Evolutionary conservation across 2,888 invertebrate genomes (phyloP).

Genomic region (Cosmia pyralina): DNA sequence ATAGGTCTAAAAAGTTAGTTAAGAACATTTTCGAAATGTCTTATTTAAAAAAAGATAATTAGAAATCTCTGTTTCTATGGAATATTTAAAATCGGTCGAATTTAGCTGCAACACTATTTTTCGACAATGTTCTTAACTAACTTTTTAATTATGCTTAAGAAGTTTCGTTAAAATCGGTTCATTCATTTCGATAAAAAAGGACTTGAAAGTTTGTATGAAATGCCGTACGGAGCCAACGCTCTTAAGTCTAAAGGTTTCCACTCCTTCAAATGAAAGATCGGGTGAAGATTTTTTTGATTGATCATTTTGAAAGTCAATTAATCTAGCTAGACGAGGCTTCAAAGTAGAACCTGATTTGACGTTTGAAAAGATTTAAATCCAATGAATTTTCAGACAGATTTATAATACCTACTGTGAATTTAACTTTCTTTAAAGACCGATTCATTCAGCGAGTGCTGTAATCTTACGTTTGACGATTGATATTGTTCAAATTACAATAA

Average conservation of each 20-base stretch:
- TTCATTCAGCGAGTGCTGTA: background rate
- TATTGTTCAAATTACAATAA: background rate
- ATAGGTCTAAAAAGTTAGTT: no score
- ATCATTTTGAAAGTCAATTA: slow-evolving; percentile 19
- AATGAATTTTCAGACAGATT: slow-evolving; percentile 1
- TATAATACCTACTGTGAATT: background rate
- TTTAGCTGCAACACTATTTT: no score
- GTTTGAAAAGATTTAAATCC: slow-evolving; percentile 16
- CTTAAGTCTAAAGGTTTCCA: background rate
- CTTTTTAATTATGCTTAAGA: no score
- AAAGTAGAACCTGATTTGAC: background rate
- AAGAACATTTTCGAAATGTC: no score
- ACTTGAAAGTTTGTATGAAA: no score
- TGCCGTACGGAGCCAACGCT: no score
- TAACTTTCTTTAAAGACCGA: slow-evolving; percentile 24
- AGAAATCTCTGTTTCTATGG: no score
- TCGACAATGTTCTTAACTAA: no score
- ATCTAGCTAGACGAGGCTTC: slow-evolving; percentile 1
- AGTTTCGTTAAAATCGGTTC: no score
- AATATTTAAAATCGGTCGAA: no score
- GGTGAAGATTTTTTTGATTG: background rate
- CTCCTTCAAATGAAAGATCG: background rate
- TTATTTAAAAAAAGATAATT: no score
- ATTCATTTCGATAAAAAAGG: no score
- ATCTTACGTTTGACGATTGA: slow-evolving; percentile 1